Base-by-base conservation (phyloP, 2,888 invertebrate species). In the Aromia moschata region DNA sequence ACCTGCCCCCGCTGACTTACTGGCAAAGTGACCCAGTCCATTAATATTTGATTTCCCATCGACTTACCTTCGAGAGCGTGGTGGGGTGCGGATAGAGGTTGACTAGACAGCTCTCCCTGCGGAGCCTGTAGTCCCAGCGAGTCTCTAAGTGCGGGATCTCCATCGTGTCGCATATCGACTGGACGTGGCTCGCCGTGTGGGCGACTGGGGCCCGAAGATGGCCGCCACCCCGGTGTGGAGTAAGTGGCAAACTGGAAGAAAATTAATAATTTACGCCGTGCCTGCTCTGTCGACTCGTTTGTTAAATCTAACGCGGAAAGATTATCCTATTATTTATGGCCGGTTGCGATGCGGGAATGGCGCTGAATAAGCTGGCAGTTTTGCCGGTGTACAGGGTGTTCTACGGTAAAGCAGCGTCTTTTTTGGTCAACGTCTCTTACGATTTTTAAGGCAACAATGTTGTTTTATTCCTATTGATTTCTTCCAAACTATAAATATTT, bases 111-210 rank as follows among this genome's bases (percentile, higher is more conserved):
- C 93, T 93, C 80, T 96, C 95, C 58, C 92, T 84, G 63, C 92
- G 84, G 33, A 93, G 86, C 45, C 93, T 84, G 80, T 92, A 94
- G 82, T 96, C 95, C 96, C 96, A 96, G 70, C 95, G 88, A 65
- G 96, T 95, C 82, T 96, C 96, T 78, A 97, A 86, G 82, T 97
- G 96, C 1, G 97, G 97, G 71, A 98, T 91, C 82, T 96, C 95
- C 90, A 96, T 92, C 45, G 94, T 93, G 81, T 96, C 96, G 79
- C 96, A 96, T 78, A 97, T 94, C 70, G 95, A 95, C 82, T 96
- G 96, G 36, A 96, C 94, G 81, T 96, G 96, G 62, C 92, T 92
- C 17, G 95, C 94, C 1, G 95, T 93, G 59, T 92, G 91, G 1
- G 92, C 88, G 94, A 94, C 79, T 94, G 93, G 7, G 97, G 96